Evolutionary conservation across 2,888 invertebrate species (phyloP), one percentile per base, ranked within the genome.

Genomic region (Pristionchus maxplancki): DNA sequence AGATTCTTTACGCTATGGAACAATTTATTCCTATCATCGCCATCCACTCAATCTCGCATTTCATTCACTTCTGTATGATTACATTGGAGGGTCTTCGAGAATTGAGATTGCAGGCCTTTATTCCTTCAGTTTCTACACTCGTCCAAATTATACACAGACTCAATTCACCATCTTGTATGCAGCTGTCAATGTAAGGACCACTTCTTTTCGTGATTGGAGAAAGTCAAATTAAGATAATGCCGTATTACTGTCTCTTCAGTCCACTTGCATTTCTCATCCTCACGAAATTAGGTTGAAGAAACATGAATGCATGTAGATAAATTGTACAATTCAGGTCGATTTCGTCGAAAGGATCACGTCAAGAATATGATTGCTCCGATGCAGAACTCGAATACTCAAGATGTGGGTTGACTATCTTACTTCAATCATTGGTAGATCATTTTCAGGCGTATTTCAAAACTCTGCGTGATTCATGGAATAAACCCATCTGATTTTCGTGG

Each of bases 191-290:
- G 78, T 78, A 13, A 78, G 44, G n/a, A n/a, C n/a, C n/a, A n/a
- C n/a, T n/a, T n/a, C n/a, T n/a, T n/a, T n/a, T n/a, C n/a, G n/a
- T n/a, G n/a, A n/a, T n/a, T n/a, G n/a, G n/a, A n/a, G n/a, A n/a
- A n/a, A n/a, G n/a, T n/a, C n/a, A n/a, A n/a, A 17, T 78, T 37
- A 40, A 78, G 78, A 40, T 78, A 44, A n/a, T 78, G 44, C 78
- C 78, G 78, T 78, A 78, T 24, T 78, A 78, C 40, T 78, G 78
- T n/a, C 34, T 78, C 24, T 9, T 44, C 11, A 40, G 78, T 40
- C 78, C 78, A 5, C 6, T 78, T 17, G 13, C 44, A 13, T n/a
- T 78, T 13, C 44, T 78, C 40, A 40, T 78, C n/a, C 44, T 78
- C 24, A 78, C 34, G 5, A 40, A 44, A 78, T 44, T 31, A 13